Evolutionary conservation across 2,797 vertebrate genomes (phyloP), one percentile per base, ranked within the genome.

Genomic region (Cygnus olor): DNA sequence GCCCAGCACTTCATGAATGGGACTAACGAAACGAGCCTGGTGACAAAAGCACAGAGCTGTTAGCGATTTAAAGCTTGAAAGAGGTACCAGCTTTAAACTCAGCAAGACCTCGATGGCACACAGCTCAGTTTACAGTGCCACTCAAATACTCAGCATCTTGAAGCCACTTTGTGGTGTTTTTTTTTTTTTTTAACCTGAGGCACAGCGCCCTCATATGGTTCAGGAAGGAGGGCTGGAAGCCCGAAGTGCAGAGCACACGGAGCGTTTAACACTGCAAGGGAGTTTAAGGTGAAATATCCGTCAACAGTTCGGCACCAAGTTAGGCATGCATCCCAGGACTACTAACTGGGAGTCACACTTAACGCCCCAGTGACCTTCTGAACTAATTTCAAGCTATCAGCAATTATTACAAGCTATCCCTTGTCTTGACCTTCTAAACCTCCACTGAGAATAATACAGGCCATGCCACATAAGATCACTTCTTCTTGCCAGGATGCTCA

Each of bases 161-260:
- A 79, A 79, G 25, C 2, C 49, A 71, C 74, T 94, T 30, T 20
- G 24, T 49, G 24, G 49, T 49, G 47, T 11, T 78, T 51, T 89
- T 53, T n/a, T 42, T 53, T n/a, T 36, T 77, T 51, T 40, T n/a
- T n/a, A 97, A 86, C 94, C 96, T 98, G 95, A 96, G 91, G 97
- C 96, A 96, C 97, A 97, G 97, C 96, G 95, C 97, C 97, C 96
- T 95, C 98, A 96, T 74, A 97, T 80, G 98, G 98, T 27, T 65
- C 76, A 1, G 12, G 56, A 83, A 56, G 1, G 80, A 85, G 95
- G 84, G 45, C 51, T n/a, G 14, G 14, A 30, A 92, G 72, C 28
- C 38, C 42, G 4, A 25, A 65, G 42, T 2, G 44, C 66, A 49
- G 20, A 73, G 44, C 85, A 69, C 49, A 22, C 2, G 15, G 44